phyloP scores from a whole-genome alignment of 1,140 invertebrate species.

The Zaprionus kolodkinae region DNA sequence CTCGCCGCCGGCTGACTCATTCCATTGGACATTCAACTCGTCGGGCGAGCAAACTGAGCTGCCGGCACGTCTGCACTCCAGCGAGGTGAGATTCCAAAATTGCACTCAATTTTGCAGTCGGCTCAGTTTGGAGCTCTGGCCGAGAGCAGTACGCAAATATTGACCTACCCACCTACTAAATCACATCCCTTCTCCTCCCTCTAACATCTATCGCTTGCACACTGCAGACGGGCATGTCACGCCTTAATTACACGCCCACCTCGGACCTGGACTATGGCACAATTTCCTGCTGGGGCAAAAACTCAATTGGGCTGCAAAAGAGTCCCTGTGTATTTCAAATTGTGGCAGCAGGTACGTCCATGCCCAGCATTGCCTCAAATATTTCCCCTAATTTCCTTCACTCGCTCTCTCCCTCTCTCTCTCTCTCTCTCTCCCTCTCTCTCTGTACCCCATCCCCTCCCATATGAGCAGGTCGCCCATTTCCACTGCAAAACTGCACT shows the following conservation, averaged over 20 bases:
- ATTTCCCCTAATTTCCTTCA: neutral
- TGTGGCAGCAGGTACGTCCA: conserved; percentile 87
- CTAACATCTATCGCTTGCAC: neutral
- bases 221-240: conserved; percentile 86
- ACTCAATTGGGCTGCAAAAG: conserved; percentile 92
- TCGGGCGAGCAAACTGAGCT: conserved; percentile 92
- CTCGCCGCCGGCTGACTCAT: conserved; percentile 91
- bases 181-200: too few relatives aligned
- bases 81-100: conserved; percentile 82
- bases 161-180: neutral
- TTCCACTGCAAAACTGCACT: conserved; percentile 94
- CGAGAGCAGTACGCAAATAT: conserved; percentile 10
- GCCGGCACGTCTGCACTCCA: conserved; percentile 87
- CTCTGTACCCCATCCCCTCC: too few relatives aligned
- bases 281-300: conserved; percentile 92
- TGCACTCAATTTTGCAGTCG: neutral
- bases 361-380: neutral
- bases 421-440: too few relatives aligned
- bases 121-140: conserved; percentile 4
- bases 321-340: conserved; percentile 94
- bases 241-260: conserved; percentile 92
- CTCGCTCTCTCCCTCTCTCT: neutral
- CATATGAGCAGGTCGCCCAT: conserved; percentile 90
- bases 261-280: conserved; percentile 95
- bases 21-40: conserved; percentile 95